phyloP scores from a whole-genome alignment of 2,888 invertebrate genomes.

The Brassicogethes aeneus region DNA sequence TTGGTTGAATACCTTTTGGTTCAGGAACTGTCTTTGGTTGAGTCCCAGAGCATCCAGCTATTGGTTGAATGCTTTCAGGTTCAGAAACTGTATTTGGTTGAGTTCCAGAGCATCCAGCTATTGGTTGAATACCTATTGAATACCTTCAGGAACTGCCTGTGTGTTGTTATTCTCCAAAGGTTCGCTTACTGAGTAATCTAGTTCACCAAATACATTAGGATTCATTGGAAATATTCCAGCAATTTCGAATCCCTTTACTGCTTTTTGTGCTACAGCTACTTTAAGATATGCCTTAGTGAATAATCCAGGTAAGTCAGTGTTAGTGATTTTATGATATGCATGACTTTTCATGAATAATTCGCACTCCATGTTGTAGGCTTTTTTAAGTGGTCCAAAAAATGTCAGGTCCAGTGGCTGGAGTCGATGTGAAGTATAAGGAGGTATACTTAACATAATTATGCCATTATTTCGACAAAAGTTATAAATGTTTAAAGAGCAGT shows the following conservation, averaged over 20 bases:
- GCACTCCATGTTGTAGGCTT: slow-evolving; percentile 10
- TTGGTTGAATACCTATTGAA: no score
- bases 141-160: slow-evolving; percentile 2
- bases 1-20: slow-evolving; percentile 3
- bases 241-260: slow-evolving; percentile 4
- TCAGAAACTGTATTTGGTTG: no score
- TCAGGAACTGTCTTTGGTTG: no score
- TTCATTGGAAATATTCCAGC: slow-evolving; percentile 7
- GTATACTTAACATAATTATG: slow-evolving; percentile 10
- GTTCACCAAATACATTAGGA: slow-evolving; percentile 4
- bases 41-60: no score
- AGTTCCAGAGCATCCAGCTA: no score
- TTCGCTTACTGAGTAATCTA: slow-evolving; percentile 1
- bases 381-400: slow-evolving; percentile 12
- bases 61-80: no score
- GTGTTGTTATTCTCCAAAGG: not conserved
- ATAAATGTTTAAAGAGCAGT: slow-evolving; percentile 9
- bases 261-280: slow-evolving; percentile 6
- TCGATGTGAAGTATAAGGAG: slow-evolving; percentile 13
- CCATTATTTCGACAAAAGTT: slow-evolving; percentile 11
- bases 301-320: not conserved
- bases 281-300: slow-evolving; percentile 4
- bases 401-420: slow-evolving; percentile 13
- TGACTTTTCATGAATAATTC: slow-evolving; percentile 7
- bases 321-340: not conserved